Percentiles rank a stretch among this genome's conserved stretches.
phyloP scores from a whole-genome alignment of 1,140 invertebrate genomes.

The Matsumurasca onukii region DNA sequence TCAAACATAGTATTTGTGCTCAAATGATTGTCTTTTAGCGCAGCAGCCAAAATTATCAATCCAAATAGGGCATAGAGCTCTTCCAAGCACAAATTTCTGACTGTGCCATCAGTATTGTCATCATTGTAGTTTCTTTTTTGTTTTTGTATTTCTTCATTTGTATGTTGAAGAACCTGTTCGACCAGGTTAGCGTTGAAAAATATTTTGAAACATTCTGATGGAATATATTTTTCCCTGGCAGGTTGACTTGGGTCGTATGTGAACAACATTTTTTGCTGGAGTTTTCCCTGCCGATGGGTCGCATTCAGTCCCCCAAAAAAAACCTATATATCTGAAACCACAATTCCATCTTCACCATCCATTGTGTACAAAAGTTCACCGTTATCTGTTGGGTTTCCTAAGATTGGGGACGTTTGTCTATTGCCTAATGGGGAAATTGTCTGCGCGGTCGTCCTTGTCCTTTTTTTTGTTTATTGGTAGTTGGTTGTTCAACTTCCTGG shows the following conservation, averaged over 20 bases:
- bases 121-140: no score
- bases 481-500: neutral
- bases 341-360: slow-evolving; percentile 13
- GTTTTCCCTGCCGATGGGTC: slow-evolving; percentile 10
- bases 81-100: slow-evolving; percentile 3
- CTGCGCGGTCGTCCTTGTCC: neutral
- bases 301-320: slow-evolving; percentile 8
- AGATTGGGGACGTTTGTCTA: neutral
- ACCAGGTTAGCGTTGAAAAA: slow-evolving; percentile 26
- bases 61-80: slow-evolving; percentile 40
- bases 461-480: slow-evolving; percentile 11
- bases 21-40: slow-evolving; percentile 42
- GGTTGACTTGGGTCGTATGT: slow-evolving; percentile 5
- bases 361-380: slow-evolving; percentile 3
- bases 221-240: slow-evolving; percentile 16
- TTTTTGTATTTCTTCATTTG: no score
- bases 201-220: slow-evolving; percentile 27
- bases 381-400: neutral
- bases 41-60: slow-evolving; percentile 38
- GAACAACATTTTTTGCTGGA: slow-evolving; percentile 16
- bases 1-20: slow-evolving; percentile 39
- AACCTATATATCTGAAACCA: slow-evolving; percentile 18
- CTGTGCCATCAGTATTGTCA: slow-evolving; percentile 3
- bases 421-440: neutral
- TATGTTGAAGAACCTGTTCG: slow-evolving; percentile 26